Conservation (phyloP, 2,797 vertebrate species). For the Brotula barbata region DNA sequence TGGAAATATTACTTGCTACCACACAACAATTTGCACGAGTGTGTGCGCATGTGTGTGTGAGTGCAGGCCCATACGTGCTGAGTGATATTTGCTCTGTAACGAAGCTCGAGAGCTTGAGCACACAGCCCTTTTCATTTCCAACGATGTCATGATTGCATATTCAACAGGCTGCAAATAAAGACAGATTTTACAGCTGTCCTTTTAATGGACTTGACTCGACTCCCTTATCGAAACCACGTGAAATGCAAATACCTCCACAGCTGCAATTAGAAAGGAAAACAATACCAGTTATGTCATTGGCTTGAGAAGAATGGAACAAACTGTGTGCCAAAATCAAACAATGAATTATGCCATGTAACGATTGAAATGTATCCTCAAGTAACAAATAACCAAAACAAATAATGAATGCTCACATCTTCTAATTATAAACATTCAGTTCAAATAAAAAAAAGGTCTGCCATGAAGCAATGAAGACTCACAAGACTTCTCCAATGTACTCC, state of each 20-base stretch:
- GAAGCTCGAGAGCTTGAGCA: slow-evolving; percentile 63
- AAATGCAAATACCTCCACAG: slow-evolving; percentile 7
- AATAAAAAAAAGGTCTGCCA: too few relatives aligned
- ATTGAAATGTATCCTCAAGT: too few relatives aligned
- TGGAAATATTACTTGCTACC: slow-evolving; percentile 38
- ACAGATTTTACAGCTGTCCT: slow-evolving; percentile 38
- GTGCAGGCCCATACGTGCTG: slow-evolving; percentile 31
- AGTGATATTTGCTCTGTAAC: slow-evolving; percentile 57
- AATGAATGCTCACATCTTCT: too few relatives aligned
- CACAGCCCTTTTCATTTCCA: slow-evolving; percentile 58
- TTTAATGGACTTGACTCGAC: neutral
- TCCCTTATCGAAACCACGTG: too few relatives aligned
- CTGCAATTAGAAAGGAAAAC: slow-evolving; percentile 10
- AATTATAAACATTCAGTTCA: too few relatives aligned
- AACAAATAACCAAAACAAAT: too few relatives aligned
- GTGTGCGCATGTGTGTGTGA: slow-evolving; percentile 13
- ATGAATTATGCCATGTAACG: too few relatives aligned
- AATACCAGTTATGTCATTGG: neutral
- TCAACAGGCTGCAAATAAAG: slow-evolving; percentile 62
- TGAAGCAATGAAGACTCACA: too few relatives aligned
- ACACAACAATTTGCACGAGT: slow-evolving; percentile 20
- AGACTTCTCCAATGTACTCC: too few relatives aligned
- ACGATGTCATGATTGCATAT: slow-evolving; percentile 63
- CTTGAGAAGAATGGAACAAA: too few relatives aligned
- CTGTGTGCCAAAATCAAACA: too few relatives aligned